These are phyloP conservation scores for Aspidiotus rigidus DNA, from an alignment of 2,888 invertebrate genomes.

Conservation along the genomic window DNA sequence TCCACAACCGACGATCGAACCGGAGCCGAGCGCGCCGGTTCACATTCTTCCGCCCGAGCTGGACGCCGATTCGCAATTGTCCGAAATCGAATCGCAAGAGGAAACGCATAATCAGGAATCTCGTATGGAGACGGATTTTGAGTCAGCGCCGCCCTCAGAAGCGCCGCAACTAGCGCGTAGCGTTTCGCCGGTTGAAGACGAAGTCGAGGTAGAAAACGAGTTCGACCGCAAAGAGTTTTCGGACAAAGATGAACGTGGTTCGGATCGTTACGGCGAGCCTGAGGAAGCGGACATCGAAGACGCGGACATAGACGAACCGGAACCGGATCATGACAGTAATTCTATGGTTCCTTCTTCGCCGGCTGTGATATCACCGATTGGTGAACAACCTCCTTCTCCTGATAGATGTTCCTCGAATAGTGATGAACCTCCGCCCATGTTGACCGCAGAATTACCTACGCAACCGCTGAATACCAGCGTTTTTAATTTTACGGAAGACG, in stretches of 20 bases:
- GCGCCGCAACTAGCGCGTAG: constrained; percentile 6
- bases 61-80: constrained; percentile 23
- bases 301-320: constrained; percentile 30
- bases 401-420: constrained; percentile 30
- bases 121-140: constrained; percentile 19
- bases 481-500: constrained; percentile 41
- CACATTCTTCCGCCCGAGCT: constrained; percentile 8
- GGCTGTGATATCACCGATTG: constrained; percentile 35
- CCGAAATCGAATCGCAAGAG: constrained; percentile 26
- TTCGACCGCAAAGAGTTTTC: constrained; percentile 9
- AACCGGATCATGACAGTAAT: constrained; percentile 28
- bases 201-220: constrained; percentile 16
- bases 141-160: constrained; percentile 4
- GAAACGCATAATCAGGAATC: constrained; percentile 25
- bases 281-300: constrained; percentile 27
- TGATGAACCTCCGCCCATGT: constrained; percentile 37
- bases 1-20: not conserved
- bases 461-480: constrained; percentile 38
- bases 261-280: constrained; percentile 13
- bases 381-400: constrained; percentile 21
- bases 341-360: constrained; percentile 32
- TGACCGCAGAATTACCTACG: constrained; percentile 40
- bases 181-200: constrained; percentile 10
- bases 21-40: constrained; percentile 19
- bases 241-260: constrained; percentile 20